These are phyloP conservation scores for Tragelaphus strepsiceros DNA, from an alignment of 2,113 vertebrate genomes.

Conservation along the genomic window DNA sequence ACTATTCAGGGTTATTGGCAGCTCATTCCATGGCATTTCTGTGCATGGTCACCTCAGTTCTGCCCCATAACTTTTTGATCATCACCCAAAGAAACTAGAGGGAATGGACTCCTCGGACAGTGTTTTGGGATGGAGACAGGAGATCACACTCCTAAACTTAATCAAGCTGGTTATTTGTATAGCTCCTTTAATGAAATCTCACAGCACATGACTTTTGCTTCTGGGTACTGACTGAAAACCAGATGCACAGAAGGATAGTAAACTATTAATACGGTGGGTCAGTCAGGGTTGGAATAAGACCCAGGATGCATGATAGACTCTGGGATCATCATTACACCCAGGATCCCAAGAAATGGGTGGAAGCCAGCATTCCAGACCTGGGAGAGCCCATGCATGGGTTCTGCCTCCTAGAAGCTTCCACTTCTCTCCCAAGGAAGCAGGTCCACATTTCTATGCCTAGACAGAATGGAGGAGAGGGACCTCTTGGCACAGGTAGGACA, in stretches of 20 bases:
- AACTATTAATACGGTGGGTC: fast-evolving
- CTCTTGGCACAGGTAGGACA: not conserved
- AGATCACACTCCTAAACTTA: not conserved
- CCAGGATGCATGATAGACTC: too few species aligned
- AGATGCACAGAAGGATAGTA: not conserved
- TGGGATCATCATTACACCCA: not conserved
- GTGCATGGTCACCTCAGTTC: fast-evolving
- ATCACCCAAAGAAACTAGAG: not conserved
- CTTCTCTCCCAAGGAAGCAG: not conserved
- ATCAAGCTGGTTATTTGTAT: not conserved
- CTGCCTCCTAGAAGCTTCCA: not conserved
- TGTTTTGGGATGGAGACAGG: not conserved
- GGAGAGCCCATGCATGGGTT: not conserved
- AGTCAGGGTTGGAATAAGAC: not conserved
- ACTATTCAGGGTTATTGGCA: fast-evolving
- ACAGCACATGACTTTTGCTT: not conserved
- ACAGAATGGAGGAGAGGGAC: not conserved
- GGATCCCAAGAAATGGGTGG: not conserved
- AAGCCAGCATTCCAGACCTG: fast-evolving
- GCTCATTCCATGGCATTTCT: fast-evolving
- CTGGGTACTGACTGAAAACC: not conserved
- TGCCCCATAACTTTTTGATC: not conserved
- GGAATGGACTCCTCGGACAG: fast-evolving
- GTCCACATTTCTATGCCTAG: not conserved
- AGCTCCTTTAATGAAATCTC: not conserved